A percentile compares a stretch with the other conserved stretches of the same genome.
phyloP scores from a whole-genome alignment of 2,113 vertebrate species.

The Archocentrus centrarchus region DNA sequence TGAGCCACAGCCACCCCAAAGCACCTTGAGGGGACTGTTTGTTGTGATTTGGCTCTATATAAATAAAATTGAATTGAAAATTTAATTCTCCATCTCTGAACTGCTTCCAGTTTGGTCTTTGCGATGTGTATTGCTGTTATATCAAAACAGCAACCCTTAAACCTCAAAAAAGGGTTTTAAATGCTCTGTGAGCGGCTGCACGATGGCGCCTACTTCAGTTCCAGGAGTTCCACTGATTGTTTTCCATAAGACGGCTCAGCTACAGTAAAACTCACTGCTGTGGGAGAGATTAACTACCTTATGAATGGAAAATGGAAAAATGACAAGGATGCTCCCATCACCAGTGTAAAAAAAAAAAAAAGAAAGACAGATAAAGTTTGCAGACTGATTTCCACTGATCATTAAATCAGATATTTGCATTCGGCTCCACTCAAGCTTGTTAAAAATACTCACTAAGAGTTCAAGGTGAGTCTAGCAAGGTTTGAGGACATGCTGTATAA shows the following conservation, averaged over 20 bases:
- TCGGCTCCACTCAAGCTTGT: conserved; percentile 1
- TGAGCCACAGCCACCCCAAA: no score
- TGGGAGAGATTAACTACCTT: background rate
- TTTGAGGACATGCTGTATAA: background rate
- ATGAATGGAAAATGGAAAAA: background rate
- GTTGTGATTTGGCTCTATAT: no score
- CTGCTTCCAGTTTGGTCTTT: accelerated
- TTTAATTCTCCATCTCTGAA: background rate
- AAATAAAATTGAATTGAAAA: no score
- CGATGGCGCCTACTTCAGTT: background rate
- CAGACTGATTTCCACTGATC: background rate
- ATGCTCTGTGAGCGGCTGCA: background rate
- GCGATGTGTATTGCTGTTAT: accelerated
- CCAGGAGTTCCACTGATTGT: background rate
- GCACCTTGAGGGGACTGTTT: no score
- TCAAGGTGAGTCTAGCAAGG: background rate
- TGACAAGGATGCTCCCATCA: background rate
- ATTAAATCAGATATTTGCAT: background rate
- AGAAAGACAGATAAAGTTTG: no score
- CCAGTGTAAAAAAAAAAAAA: no score
- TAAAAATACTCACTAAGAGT: background rate
- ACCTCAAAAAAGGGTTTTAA: no score
- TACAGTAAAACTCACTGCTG: accelerated
- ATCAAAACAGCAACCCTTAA: background rate
- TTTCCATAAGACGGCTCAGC: background rate